phyloP scores from a whole-genome alignment of 2,113 vertebrate genomes.

The Isurus oxyrinchus region DNA sequence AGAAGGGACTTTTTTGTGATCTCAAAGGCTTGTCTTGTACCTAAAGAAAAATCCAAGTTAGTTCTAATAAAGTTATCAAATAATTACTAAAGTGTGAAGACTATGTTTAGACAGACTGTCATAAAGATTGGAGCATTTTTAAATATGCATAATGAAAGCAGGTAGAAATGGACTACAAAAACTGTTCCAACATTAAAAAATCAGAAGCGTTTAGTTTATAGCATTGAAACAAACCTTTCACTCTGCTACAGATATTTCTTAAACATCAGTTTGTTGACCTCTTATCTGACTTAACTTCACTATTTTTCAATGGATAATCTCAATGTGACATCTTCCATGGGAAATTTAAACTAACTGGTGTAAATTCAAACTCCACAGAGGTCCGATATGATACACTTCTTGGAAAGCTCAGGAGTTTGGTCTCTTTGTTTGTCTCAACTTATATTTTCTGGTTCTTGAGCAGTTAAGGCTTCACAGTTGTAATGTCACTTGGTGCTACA shows the following conservation, averaged over 20 bases:
- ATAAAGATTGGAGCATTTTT: constrained; percentile 19
- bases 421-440: not conserved
- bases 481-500: constrained; percentile 28
- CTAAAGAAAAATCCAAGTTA: constrained; percentile 20
- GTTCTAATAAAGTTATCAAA: constrained; percentile 32
- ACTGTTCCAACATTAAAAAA: not conserved
- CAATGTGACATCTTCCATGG: not conserved
- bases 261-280: not conserved
- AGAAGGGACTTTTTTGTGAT: constrained; percentile 30
- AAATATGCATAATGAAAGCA: not conserved
- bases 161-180: not conserved
- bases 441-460: not conserved
- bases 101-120: constrained; percentile 13
- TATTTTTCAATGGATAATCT: constrained; percentile 16
- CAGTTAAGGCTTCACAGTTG: not conserved
- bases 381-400: not conserved
- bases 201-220: not conserved
- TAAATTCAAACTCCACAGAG: not conserved
- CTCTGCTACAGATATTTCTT: not conserved
- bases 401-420: not conserved
- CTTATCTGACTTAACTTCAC: not conserved
- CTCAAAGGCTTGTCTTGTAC: constrained; percentile 28
- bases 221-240: not conserved
- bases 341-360: not conserved
- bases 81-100: constrained; percentile 21